Evolutionary conservation across 2,888 invertebrate genomes (phyloP), one percentile per base, ranked within the genome.

Genomic region (Pandemis cinnamomeana): DNA sequence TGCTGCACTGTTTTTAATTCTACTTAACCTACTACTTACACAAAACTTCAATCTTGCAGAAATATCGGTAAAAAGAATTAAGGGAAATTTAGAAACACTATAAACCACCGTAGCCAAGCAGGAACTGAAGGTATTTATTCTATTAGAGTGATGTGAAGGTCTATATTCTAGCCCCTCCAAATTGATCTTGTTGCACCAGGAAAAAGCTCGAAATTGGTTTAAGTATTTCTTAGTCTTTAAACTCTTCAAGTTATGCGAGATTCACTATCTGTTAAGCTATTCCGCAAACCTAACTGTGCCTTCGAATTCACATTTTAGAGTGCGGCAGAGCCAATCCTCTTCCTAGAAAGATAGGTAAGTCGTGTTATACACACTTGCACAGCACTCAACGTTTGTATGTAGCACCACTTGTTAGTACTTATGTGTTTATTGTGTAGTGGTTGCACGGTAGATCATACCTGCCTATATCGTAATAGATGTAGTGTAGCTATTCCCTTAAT

Each of bases 261-360:
- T 67, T 8, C 67, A 41, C 53, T 15, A 15, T 67, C 41, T 8
- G 5, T 67, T 70, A 67, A 69, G 63, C 10, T 75, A 66, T 74
- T 77, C 70, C 67, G 72, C 67, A 72, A 66, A 70, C 68, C 71
- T 77, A 75, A 75, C 63, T 69, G 67, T 78, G 46, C 80, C 77
- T 84, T 83, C 82, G 84, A 84, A 77, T 89, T 88, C 85, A 88
- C 86, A 76, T 92, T 93, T 87, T 94, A 94, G 94, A 91, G 83
- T 94, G 94, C 88, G 94, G 94, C 87, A 90, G 91, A 88, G 92
- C 91, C 87, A 94, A 94, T 86, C 91, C 89, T 83, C 89, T 92
- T 80, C 91, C 92, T 88, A 92, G 91, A 89, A 94, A 93, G 87
- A 84, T 93, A 84, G 93, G 93, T 93, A 91, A 94, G 92, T 92